Evolutionary conservation across 2,797 vertebrate genomes (phyloP).

Genomic region (Morus bassanus): DNA sequence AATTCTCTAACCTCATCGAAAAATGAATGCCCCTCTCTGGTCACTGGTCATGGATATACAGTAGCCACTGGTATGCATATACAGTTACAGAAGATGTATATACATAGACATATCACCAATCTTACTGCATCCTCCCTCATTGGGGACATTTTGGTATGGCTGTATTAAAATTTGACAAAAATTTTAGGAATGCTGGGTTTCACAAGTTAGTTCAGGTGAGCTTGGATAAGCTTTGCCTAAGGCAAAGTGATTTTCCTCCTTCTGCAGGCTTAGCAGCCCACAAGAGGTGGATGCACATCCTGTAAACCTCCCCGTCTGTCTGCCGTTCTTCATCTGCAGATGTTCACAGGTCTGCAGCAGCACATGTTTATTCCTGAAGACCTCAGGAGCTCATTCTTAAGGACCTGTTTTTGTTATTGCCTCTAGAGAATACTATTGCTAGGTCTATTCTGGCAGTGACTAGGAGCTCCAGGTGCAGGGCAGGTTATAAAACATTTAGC

Average conservation of each 20-base stretch:
- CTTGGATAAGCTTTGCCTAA: not conserved
- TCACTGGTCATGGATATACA: not conserved
- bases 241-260: not conserved
- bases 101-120: not conserved
- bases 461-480: not conserved
- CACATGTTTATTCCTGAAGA: not conserved
- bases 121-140: not conserved
- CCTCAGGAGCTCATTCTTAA: not conserved
- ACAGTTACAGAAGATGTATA: not conserved
- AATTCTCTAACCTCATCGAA: not conserved
- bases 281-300: rapidly evolving
- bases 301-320: rapidly evolving
- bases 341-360: not conserved
- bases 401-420: not conserved
- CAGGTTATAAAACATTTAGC: not conserved
- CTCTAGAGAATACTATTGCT: not conserved
- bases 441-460: not conserved
- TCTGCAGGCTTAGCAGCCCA: not conserved
- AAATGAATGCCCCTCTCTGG: not conserved
- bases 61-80: not conserved
- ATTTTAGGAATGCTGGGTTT: not conserved
- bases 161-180: not conserved
- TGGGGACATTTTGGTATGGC: not conserved
- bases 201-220: not conserved
- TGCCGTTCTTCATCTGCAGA: not conserved